A percentile compares a stretch with the other conserved stretches of the same genome.
These are phyloP conservation scores for Callaeas wilsoni DNA, from an alignment of 2,113 vertebrate species.

Conservation along the genomic window DNA sequence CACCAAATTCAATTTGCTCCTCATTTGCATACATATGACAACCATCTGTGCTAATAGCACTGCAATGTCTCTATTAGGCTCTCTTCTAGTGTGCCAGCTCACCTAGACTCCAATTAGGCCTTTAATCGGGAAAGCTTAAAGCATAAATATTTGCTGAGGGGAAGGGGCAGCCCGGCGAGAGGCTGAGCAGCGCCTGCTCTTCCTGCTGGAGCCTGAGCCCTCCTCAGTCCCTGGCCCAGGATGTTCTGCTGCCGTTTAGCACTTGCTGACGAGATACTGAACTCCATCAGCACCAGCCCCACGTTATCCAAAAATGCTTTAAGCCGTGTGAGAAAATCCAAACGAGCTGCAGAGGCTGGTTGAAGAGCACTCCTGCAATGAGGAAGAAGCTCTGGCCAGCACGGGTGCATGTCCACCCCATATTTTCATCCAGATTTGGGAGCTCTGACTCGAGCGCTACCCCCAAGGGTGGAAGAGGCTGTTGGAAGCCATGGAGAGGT, in stretches of 20 bases:
- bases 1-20: conserved; percentile 91
- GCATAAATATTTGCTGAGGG: conserved; percentile 73
- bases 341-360: not conserved
- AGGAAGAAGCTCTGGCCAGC: not conserved
- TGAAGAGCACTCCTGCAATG: not conserved
- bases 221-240: not conserved
- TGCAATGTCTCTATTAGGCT: conserved; percentile 90
- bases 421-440: not conserved
- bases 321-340: rapidly evolving
- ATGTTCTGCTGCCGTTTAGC: not conserved
- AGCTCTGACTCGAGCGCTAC: not conserved
- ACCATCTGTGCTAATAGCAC: conserved; percentile 97
- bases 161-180: conserved; percentile 1
- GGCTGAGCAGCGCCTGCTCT: not conserved
- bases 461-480: not conserved
- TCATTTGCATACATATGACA: conserved; percentile 99
- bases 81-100: conserved; percentile 47
- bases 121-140: conserved; percentile 23
- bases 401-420: rapidly evolving
- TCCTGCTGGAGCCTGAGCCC: not conserved
- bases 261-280: not conserved
- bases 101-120: conserved; percentile 65
- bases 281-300: not conserved
- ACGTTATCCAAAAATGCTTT: rapidly evolving
- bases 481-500: not conserved